phyloP scores from a whole-genome alignment of 2,113 vertebrate species.

The Rhabdomys dilectus region DNA sequence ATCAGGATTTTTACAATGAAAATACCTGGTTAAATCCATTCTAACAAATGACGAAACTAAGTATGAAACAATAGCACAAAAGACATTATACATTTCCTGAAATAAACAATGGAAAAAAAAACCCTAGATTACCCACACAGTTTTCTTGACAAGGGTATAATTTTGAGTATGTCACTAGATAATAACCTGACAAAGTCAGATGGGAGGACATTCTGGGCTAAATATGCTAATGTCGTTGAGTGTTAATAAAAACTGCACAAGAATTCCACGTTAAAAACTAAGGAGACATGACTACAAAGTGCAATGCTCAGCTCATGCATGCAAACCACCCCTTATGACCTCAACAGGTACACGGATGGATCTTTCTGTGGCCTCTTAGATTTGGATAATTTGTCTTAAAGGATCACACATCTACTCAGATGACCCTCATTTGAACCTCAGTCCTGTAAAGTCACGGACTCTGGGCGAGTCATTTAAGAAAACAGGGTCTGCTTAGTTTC shows the following conservation, averaged over 20 bases:
- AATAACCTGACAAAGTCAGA: not conserved
- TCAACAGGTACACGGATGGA: not conserved
- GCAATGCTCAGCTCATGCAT: not conserved
- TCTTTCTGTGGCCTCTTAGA: not conserved
- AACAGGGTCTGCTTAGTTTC: not conserved
- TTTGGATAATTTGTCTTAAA: not conserved
- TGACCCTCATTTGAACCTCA: not conserved
- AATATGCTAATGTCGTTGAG: not conserved
- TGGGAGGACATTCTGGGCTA: not conserved
- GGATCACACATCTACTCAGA: not conserved
- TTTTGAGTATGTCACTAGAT: not conserved
- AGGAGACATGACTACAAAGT: not conserved
- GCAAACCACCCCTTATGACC: not conserved
- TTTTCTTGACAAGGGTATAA: not conserved
- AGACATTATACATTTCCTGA: not conserved
- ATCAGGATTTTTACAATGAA: not conserved
- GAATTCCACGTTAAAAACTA: not conserved
- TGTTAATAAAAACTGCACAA: not conserved
- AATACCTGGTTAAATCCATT: not conserved
- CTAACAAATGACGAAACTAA: conserved; percentile 3
- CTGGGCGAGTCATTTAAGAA: not conserved
- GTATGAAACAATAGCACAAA: not conserved
- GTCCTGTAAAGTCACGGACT: not conserved
- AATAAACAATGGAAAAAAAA: not conserved
- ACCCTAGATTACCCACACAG: not conserved